A percentile compares a stretch with the other conserved stretches of the same genome.
Evolutionary conservation across 2,888 invertebrate genomes (phyloP).

Genomic region (Subacronicta megacephala): DNA sequence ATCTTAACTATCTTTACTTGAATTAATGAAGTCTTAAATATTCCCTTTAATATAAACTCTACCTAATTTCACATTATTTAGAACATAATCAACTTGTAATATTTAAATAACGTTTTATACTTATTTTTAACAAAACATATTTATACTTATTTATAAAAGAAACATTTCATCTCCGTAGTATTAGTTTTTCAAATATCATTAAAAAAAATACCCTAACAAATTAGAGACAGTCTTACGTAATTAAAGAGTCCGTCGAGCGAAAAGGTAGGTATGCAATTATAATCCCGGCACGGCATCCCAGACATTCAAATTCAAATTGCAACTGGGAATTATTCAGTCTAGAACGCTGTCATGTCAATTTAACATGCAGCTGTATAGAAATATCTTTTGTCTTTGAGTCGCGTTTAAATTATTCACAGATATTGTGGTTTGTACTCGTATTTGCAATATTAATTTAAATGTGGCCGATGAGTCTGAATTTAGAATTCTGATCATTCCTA

Average conservation of each 20-base stretch:
- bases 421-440: conserved; percentile 2
- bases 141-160: no score
- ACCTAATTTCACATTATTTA: no score
- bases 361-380: conserved; percentile 28
- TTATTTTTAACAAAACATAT: no score
- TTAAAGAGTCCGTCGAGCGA: conserved; percentile 40
- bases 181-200: background rate
- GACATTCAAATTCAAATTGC: conserved; percentile 56
- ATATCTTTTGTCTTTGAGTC: conserved; percentile 3
- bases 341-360: conserved; percentile 33
- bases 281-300: conserved; percentile 29
- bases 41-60: no score
- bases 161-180: background rate
- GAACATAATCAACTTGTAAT: no score
- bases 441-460: background rate
- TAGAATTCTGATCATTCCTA: background rate
- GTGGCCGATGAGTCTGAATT: background rate
- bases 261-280: conserved; percentile 52
- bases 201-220: conserved; percentile 21
- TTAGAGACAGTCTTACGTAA: conserved; percentile 40
- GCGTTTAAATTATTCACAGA: conserved; percentile 3
- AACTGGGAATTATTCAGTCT: conserved; percentile 46
- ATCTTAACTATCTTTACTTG: no score
- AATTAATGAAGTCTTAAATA: no score
- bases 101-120: no score